These are phyloP conservation scores for Australoheros facetus DNA, from an alignment of 2,797 vertebrate genomes.

Conservation along the genomic window DNA sequence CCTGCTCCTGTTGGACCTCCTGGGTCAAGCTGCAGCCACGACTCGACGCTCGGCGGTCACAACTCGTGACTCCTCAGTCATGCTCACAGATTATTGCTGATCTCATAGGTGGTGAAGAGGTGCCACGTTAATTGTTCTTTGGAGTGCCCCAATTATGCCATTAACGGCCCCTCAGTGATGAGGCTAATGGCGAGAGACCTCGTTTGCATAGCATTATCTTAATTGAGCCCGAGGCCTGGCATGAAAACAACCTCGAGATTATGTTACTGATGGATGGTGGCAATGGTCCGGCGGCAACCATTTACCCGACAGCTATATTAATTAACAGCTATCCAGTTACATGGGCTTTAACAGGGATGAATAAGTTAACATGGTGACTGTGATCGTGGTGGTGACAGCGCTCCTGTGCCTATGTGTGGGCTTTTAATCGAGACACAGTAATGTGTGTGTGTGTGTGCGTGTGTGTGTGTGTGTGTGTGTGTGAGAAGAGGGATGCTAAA, in stretches of 20 bases:
- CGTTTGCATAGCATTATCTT: conserved; percentile 99
- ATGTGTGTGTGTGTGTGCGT: conserved; percentile 19
- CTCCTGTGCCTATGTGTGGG: conserved; percentile 65
- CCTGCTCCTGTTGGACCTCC: conserved; percentile 57
- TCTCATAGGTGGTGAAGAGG: conserved; percentile 74
- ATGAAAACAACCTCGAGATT: conserved; percentile 82
- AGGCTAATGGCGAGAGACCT: conserved; percentile 91
- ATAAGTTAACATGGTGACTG: conserved; percentile 80
- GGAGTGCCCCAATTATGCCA: conserved; percentile 94
- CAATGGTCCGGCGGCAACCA: conserved; percentile 87
- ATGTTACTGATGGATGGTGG: conserved; percentile 90
- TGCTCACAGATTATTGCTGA: conserved; percentile 87
- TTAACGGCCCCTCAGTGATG: conserved; percentile 88
- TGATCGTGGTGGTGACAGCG: conserved; percentile 66
- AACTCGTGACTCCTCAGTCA: conserved; percentile 68
- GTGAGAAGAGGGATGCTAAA: conserved; percentile 49
- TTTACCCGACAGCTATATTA: conserved; percentile 96
- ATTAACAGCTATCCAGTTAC: conserved; percentile 94
- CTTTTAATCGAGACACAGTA: conserved; percentile 64
- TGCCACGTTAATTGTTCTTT: conserved; percentile 90
- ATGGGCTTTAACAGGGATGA: conserved; percentile 84
- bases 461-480: neutral
- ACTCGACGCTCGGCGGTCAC: conserved; percentile 29
- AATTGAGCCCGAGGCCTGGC: conserved; percentile 89
- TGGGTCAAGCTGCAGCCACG: conserved; percentile 39